These are phyloP conservation scores for Eurystomus gularis DNA, from an alignment of 2,113 vertebrate species.

Conservation along the genomic window DNA sequence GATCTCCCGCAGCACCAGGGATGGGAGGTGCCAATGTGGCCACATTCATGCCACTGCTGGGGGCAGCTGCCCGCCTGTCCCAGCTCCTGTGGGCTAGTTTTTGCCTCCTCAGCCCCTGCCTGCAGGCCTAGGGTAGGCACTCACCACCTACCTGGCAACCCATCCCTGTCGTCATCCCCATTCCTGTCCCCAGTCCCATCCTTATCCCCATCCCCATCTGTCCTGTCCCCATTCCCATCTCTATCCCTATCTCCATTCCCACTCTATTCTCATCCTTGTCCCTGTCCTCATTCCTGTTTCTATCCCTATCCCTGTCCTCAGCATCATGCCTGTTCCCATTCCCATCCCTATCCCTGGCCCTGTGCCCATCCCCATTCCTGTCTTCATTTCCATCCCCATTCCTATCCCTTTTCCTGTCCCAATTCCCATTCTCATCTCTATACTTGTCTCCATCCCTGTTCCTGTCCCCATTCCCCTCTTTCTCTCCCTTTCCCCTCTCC, in stretches of 20 bases:
- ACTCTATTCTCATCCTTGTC: not conserved
- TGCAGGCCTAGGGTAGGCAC: not conserved
- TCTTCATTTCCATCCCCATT: not conserved
- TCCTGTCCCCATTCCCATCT: accelerated
- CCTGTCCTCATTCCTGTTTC: no score
- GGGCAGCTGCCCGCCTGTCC: not conserved
- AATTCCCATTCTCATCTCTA: not conserved
- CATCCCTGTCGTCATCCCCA: not conserved
- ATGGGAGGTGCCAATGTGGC: not conserved
- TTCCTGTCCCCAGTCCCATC: not conserved
- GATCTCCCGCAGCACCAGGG: not conserved
- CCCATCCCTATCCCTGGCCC: no score
- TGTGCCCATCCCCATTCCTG: not conserved
- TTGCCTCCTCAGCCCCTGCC: not conserved
- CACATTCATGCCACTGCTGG: not conserved
- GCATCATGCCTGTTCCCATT: not conserved
- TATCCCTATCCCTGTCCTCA: not conserved
- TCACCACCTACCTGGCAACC: accelerated
- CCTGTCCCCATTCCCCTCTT: not conserved
- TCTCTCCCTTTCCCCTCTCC: not conserved
- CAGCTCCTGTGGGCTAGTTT: not conserved
- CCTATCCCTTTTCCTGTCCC: not conserved
- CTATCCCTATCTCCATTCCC: not conserved
- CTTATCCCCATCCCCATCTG: no score
- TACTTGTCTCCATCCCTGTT: not conserved